Percentiles rank a stretch among this genome's conserved stretches.
Conservation (phyloP, 53 echinoderm and acorn worm species). For the Luidia sarsii region DNA sequence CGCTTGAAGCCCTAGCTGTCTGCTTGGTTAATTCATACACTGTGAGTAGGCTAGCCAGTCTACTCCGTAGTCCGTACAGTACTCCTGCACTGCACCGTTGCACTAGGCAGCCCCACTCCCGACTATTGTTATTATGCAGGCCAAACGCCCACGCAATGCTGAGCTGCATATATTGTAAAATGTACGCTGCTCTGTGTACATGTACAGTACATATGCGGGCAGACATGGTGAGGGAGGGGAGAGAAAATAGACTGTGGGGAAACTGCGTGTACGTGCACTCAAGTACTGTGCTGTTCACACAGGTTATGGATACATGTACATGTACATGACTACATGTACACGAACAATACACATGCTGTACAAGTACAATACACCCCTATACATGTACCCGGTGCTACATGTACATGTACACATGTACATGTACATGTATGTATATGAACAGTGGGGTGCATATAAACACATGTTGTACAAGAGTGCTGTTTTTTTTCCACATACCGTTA, state of each 20-base stretch:
- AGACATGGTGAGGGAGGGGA: not conserved
- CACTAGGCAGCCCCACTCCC: constrained; percentile 6
- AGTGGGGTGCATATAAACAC: too few species aligned
- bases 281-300: not conserved
- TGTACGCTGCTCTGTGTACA: not conserved
- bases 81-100: not conserved
- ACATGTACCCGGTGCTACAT: not conserved
- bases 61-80: too few species aligned
- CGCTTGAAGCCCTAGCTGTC: constrained; percentile 37
- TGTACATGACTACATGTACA: not conserved
- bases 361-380: not conserved
- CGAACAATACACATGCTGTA: not conserved
- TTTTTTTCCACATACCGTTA: too few species aligned
- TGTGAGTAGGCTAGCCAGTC: too few species aligned
- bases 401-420: not conserved
- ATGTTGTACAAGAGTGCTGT: too few species aligned
- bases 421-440: too few species aligned
- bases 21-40: constrained; percentile 33
- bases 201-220: not conserved
- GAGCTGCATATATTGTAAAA: constrained; percentile 28
- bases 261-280: constrained; percentile 2
- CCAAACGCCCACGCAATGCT: constrained; percentile 33
- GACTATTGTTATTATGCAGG: constrained; percentile 43
- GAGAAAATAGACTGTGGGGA: not conserved
- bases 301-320: not conserved